These are phyloP conservation scores for Leptodactylus fallax DNA, from an alignment of 2,797 vertebrate genomes.

Conservation along the genomic window DNA sequence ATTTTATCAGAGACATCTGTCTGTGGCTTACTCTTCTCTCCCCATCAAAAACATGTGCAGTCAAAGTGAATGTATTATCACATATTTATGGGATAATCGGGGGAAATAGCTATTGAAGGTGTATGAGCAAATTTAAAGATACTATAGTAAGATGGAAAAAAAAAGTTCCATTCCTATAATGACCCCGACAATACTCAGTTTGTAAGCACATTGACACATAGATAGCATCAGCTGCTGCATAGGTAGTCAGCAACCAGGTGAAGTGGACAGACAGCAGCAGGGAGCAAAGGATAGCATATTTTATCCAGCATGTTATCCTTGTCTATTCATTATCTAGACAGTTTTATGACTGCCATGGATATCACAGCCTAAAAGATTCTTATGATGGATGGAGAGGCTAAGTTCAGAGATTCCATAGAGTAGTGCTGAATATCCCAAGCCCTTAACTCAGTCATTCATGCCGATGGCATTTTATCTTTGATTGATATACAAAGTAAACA, in stretches of 20 bases:
- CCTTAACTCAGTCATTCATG: slow-evolving; percentile 47
- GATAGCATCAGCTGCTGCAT: slow-evolving; percentile 14
- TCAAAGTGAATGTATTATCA: too few species aligned
- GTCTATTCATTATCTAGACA: slow-evolving; percentile 52
- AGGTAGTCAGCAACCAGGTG: slow-evolving; percentile 39
- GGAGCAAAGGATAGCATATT: not conserved
- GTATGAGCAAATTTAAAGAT: not conserved
- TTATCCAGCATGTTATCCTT: slow-evolving; percentile 25
- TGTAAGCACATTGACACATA: not conserved
- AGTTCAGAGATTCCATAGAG: slow-evolving; percentile 58
- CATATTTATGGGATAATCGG: too few species aligned
- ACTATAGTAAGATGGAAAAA: not conserved
- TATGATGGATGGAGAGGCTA: slow-evolving; percentile 48
- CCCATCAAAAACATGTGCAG: too few species aligned
- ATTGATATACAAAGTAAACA: slow-evolving; percentile 65
- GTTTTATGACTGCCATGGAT: slow-evolving; percentile 46
- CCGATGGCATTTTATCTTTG: slow-evolving; percentile 56
- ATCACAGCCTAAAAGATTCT: slow-evolving; percentile 49
- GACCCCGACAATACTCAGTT: not conserved
- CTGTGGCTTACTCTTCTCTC: too few species aligned
- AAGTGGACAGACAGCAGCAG: slow-evolving; percentile 41
- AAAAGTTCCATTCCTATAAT: not conserved
- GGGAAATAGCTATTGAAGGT: too few species aligned
- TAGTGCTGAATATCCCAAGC: slow-evolving; percentile 20
- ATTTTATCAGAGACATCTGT: too few species aligned